phyloP scores from a whole-genome alignment of 2,113 vertebrate genomes.

The Pelvicachromis taeniatus region DNA sequence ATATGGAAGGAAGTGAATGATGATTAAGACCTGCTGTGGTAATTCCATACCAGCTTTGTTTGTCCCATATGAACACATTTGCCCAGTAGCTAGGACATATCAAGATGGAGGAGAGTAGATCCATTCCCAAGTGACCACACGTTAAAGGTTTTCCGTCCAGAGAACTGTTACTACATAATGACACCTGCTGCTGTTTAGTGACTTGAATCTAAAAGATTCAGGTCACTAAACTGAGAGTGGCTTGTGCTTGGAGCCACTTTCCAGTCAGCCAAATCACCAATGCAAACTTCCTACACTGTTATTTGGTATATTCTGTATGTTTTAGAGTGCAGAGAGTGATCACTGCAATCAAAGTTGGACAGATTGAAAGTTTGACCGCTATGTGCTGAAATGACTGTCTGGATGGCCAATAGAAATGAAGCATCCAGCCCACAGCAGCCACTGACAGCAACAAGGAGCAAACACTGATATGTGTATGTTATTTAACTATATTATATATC shows the following conservation, averaged over 20 bases:
- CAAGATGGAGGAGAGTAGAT: background rate
- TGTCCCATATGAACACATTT: background rate
- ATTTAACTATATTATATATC: background rate
- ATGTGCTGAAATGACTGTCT: rapidly evolving
- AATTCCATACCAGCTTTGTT: background rate
- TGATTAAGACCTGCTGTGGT: background rate
- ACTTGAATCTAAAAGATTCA: background rate
- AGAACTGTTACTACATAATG: background rate
- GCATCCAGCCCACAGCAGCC: background rate
- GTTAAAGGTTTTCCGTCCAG: background rate
- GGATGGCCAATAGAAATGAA: background rate
- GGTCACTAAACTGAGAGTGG: background rate
- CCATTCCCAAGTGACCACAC: background rate
- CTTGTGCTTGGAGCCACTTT: background rate
- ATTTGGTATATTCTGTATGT: background rate
- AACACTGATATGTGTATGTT: background rate
- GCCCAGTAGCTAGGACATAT: background rate
- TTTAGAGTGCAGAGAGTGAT: background rate
- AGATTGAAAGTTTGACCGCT: background rate
- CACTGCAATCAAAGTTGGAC: background rate
- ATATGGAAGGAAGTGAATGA: background rate
- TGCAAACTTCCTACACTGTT: rapidly evolving
- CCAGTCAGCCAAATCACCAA: background rate
- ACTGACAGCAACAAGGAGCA: background rate
- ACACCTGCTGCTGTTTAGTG: background rate